A percentile compares a stretch with the other conserved stretches of the same genome.
Evolutionary conservation across 2,888 invertebrate genomes (phyloP).

Genomic region (Ellobium chinense): DNA sequence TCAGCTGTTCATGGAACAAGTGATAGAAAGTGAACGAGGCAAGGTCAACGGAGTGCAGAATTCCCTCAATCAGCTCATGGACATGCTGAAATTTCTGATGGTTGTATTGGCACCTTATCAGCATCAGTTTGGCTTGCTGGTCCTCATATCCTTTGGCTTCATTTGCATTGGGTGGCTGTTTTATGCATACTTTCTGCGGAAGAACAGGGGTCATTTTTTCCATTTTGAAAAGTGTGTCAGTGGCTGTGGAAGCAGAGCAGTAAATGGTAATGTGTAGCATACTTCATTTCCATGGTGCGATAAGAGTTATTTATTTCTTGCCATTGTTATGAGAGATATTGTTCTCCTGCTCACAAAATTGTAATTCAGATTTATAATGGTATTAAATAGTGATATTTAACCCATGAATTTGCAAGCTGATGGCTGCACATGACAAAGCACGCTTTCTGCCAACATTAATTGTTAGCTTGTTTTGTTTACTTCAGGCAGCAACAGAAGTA

Average conservation of each 20-base stretch:
- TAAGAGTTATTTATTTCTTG: not conserved
- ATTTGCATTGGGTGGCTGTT: slow-evolving; percentile 69
- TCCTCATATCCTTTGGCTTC: slow-evolving; percentile 79
- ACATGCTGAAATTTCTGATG: slow-evolving; percentile 80
- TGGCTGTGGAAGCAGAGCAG: slow-evolving; percentile 16
- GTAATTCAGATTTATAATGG: too few relatives aligned
- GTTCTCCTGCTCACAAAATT: too few relatives aligned
- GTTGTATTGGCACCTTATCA: slow-evolving; percentile 80
- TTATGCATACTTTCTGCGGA: slow-evolving; percentile 69
- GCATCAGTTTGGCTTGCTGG: slow-evolving; percentile 80
- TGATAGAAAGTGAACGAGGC: slow-evolving; percentile 80
- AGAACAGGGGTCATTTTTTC: slow-evolving; percentile 66
- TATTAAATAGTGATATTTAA: too few relatives aligned
- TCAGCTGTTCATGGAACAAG: slow-evolving; percentile 81
- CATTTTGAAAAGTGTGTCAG: slow-evolving; percentile 55
- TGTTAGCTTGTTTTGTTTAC: too few relatives aligned
- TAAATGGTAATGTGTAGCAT: not conserved
- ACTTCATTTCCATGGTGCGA: too few relatives aligned
- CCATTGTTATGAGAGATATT: not conserved
- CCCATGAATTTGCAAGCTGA: too few relatives aligned
- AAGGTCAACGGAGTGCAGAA: slow-evolving; percentile 81
- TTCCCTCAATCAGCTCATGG: slow-evolving; percentile 81
- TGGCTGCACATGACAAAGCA: too few relatives aligned
- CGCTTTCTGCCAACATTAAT: too few relatives aligned
- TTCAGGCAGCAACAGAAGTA: too few relatives aligned